Conservation (phyloP, 2,797 vertebrate species). For the Cirrhinus mrigala region DNA sequence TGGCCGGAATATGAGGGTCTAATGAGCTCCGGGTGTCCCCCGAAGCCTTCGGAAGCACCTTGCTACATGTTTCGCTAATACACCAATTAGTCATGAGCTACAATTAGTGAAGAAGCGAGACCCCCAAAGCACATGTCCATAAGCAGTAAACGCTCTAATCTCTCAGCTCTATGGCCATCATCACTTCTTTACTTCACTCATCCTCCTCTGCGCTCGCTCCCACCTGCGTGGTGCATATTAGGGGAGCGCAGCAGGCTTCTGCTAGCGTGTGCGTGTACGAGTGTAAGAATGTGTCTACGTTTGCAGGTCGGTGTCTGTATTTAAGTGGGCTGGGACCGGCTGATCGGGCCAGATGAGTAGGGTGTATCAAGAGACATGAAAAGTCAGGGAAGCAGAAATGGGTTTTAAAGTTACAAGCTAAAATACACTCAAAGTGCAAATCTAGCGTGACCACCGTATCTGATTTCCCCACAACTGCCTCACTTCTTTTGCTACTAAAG, state of each 20-base stretch:
- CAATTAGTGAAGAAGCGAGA: slow-evolving; percentile 79
- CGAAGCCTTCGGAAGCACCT: slow-evolving; percentile 77
- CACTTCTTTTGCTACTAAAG: not conserved
- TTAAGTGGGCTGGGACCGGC: slow-evolving; percentile 79
- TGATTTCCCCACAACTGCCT: slow-evolving; percentile 25
- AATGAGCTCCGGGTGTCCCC: slow-evolving; percentile 84
- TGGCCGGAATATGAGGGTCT: slow-evolving; percentile 80
- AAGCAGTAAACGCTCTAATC: slow-evolving; percentile 74
- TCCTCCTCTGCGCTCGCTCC: slow-evolving; percentile 67
- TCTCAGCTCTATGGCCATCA: slow-evolving; percentile 79
- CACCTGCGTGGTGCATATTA: slow-evolving; percentile 82
- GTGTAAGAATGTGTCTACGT: slow-evolving; percentile 78
- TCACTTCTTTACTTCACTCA: slow-evolving; percentile 75
- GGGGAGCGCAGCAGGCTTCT: slow-evolving; percentile 62
- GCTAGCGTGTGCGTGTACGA: slow-evolving; percentile 3
- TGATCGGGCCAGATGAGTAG: slow-evolving; percentile 76
- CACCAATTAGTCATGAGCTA: slow-evolving; percentile 87
- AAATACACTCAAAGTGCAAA: slow-evolving; percentile 80
- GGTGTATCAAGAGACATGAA: slow-evolving; percentile 69
- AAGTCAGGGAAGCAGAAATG: slow-evolving; percentile 78
- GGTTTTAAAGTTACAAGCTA: slow-evolving; percentile 76
- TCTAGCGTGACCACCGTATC: slow-evolving; percentile 67
- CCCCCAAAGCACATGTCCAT: slow-evolving; percentile 61
- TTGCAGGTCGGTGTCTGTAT: slow-evolving; percentile 77
- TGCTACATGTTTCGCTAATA: slow-evolving; percentile 85